These are phyloP conservation scores for Gallinago solitaria DNA, from an alignment of 2,797 vertebrate genomes.

Conservation along the genomic window DNA sequence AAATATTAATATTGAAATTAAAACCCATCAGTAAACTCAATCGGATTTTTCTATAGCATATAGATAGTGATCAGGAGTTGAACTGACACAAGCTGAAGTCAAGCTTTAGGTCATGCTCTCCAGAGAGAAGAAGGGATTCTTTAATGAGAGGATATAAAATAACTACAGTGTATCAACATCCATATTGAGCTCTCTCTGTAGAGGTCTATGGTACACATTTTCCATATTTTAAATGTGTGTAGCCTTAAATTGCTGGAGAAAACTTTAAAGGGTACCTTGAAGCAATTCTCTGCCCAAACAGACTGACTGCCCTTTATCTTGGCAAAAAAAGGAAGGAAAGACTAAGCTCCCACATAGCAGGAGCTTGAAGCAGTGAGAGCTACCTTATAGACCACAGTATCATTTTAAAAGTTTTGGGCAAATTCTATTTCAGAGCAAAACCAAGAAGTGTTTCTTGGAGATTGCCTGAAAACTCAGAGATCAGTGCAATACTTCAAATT, in stretches of 20 bases:
- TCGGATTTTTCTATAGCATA: background rate
- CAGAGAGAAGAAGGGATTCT: background rate
- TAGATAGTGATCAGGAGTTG: background rate
- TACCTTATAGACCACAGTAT: background rate
- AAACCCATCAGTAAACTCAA: background rate
- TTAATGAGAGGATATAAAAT: background rate
- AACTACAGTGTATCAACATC: background rate
- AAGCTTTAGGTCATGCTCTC: background rate
- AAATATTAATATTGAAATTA: constrained; percentile 36
- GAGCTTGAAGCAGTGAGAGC: background rate
- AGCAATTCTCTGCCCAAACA: background rate
- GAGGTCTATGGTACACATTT: background rate
- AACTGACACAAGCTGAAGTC: background rate
- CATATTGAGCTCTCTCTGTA: background rate
- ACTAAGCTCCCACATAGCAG: background rate
- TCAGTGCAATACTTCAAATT: background rate
- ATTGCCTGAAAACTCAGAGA: background rate
- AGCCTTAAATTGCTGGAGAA: background rate
- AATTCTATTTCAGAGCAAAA: background rate
- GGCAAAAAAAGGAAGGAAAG: background rate
- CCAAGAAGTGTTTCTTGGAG: background rate
- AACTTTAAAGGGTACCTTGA: background rate
- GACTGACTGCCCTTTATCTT: background rate
- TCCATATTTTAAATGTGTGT: background rate
- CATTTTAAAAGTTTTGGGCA: background rate